Evolutionary conservation across 2,888 invertebrate species (phyloP), one percentile per base, ranked within the genome.

Genomic region (Dicyrtoma fusca): DNA sequence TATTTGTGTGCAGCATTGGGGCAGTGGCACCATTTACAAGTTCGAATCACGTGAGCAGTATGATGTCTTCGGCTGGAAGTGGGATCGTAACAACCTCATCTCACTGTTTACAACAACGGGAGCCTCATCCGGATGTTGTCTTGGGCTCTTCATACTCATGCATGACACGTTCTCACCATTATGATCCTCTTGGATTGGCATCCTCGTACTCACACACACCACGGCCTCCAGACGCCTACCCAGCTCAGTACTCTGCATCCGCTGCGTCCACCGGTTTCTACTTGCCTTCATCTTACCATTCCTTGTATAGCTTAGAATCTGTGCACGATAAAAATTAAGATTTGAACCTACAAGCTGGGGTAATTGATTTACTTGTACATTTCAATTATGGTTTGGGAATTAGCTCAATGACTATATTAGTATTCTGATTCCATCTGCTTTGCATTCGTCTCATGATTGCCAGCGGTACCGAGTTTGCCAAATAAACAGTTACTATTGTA

Each of bases 151-250:
- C 85, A 44, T 87, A 87, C 81, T 85, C 86, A 17, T 87, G 86
- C 82, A 86, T 87, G 86, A 81, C 85, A 65, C 84, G 83, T 74
- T 82, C 85, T 71, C 82, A 83, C 74, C 82, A 83, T 75, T 87
- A 87, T 80, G 87, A 87, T 78, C 85, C 85, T 23, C 82, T 86
- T 70, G 83, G 85, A 61, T 83, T 86, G 64, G 83, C 84, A 75
- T 83, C 83, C 75, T 73, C 77, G 26, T 86, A 86, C 78, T 83
- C 85, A 42, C 82, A 85, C 72, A 86, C 90, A 69, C 88, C 89
- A 53, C 91, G 86, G 84, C 91, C 85, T 83, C 89, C 87, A 78
- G 90, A 89, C 83, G 88, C 88, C 47, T 88, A 88, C 85, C 89
- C 89, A 83, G 85, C 87, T 84, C 86, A 87, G 81, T 87, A 86